Evolutionary conservation across 2,797 vertebrate genomes (phyloP), one percentile per base, ranked within the genome.

Genomic region (Champsocephalus gunnari): DNA sequence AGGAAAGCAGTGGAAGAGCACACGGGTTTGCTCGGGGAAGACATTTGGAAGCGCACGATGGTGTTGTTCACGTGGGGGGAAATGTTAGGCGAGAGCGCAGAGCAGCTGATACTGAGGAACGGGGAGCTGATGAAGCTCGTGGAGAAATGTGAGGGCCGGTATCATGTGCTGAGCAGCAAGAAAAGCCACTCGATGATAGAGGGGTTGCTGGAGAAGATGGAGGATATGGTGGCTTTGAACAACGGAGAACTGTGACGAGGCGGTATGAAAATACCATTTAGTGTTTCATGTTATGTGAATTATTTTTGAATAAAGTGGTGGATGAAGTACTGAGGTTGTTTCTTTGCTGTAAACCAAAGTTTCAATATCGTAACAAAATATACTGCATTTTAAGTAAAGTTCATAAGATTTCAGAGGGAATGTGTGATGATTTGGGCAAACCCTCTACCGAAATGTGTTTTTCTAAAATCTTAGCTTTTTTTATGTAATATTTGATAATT

Each of bases 31-130:
- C 56, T 95, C 0, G 93, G 91, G 41, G 81, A 92, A 3, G 81
- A 51, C 1, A 45, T 82, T 0, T 95, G 94, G 95, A 71, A 16
- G 0, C 88, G 82, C 58, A 60, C 92, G 0, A 55, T 95, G 77
- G 79, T 94, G 83, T 34, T 95, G 49, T 84, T 95, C 73, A 95
- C 94, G 0, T 94, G 93, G 92, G 93, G 89, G 16, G 94, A 95
- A 32, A 82, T 80, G 54, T 82, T 95, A 50, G 93, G 92, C 4
- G 92, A 91, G 71, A 91, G 89, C 13, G 57, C 64, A 0, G 89
- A 92, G 73, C 93, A 94, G 86, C 93, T 93, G 67, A 79, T 95
- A 41, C 85, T 90, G 68, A 92, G 94, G 80, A 93, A 88, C 11
- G 67, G 84, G 3, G 92, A 94, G 13, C 85, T 94, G 8, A 64